Conservation (phyloP, 2,888 invertebrate species). For the Asteroscopus sphinx region DNA sequence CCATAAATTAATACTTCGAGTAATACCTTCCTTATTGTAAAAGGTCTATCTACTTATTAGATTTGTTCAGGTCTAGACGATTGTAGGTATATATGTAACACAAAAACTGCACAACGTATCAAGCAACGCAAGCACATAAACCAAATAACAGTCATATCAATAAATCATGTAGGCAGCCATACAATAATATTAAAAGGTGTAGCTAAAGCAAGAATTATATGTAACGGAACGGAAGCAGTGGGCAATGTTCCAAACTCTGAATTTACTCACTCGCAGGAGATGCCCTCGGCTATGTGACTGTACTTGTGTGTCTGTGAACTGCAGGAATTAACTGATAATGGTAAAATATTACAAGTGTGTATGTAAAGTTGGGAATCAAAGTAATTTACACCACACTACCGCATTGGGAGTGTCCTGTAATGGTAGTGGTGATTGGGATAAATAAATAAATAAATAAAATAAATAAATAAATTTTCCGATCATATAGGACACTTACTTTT, state of each 20-base stretch:
- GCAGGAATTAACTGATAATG: slow-evolving; percentile 24
- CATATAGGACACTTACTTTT: too few species aligned
- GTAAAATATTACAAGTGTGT: background rate
- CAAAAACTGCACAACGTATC: too few species aligned
- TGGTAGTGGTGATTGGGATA: too few species aligned
- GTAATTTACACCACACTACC: too few species aligned
- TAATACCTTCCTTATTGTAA: too few species aligned
- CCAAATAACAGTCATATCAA: slow-evolving; percentile 33
- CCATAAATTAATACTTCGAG: too few species aligned
- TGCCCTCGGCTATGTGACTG: slow-evolving; percentile 8
- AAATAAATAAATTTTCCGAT: too few species aligned
- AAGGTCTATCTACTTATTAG: too few species aligned
- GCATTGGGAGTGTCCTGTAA: too few species aligned
- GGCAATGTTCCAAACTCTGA: slow-evolving; percentile 62
- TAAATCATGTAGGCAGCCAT: slow-evolving; percentile 46
- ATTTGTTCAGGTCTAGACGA: too few species aligned
- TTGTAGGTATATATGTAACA: too few species aligned
- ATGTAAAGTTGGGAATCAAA: background rate
- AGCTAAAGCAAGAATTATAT: slow-evolving; percentile 53
- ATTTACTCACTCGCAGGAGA: slow-evolving; percentile 35
- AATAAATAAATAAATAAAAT: too few species aligned
- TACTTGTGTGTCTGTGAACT: slow-evolving; percentile 12
- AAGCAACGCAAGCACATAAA: background rate
- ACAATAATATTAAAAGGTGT: slow-evolving; percentile 56
- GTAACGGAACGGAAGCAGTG: slow-evolving; percentile 57